Evolutionary conservation across 2,888 invertebrate species (phyloP), one percentile per base, ranked within the genome.

Genomic region (Patella caerulea): DNA sequence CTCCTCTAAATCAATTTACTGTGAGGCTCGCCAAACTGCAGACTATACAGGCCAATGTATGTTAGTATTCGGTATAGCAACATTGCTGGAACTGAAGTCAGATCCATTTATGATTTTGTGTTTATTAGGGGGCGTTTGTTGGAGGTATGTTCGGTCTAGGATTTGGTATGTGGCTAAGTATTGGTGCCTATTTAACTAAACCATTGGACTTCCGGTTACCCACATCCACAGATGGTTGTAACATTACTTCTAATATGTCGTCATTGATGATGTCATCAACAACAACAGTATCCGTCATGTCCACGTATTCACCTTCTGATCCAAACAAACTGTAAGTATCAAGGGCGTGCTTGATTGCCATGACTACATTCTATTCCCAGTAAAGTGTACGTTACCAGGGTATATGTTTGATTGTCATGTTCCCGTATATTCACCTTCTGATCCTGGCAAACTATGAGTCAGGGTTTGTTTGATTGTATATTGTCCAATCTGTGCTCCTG

Each of bases 81-180:
- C 56, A 56, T 17, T 15, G 15, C 5, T 17, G 56, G 17, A 56
- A 56, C 17, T n/a, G 7, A n/a, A 1, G n/a, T 71, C 3, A 29
- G 2, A 29, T 19, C n/a, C 1, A 52, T 74, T 15, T 24, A 17
- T 56, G 15, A 56, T 17, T 17, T 56, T 15, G 56, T 56, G n/a
- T 56, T 56, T 80, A 81, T 15, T 91, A 95, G 94, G 96, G 96
- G 56, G 95, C 94, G 0, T 92, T 95, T 11, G 86, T 92, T 15
- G 96, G 95, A 0, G 91, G 96, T 4, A 74, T 94, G 0, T 86
- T 92, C 3, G 95, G 96, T 0, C 93, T 97, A 80, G 92, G 93
- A 0, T 87, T 96, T 75, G 94, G 95, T 0, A 92, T 96, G 69
- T 96, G 96, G 96, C 94, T 96, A 83, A 96, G 96, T 76, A 96